These are phyloP conservation scores for Sarcophaga peregrina DNA, from an alignment of 1,140 invertebrate species.

Conservation along the genomic window DNA sequence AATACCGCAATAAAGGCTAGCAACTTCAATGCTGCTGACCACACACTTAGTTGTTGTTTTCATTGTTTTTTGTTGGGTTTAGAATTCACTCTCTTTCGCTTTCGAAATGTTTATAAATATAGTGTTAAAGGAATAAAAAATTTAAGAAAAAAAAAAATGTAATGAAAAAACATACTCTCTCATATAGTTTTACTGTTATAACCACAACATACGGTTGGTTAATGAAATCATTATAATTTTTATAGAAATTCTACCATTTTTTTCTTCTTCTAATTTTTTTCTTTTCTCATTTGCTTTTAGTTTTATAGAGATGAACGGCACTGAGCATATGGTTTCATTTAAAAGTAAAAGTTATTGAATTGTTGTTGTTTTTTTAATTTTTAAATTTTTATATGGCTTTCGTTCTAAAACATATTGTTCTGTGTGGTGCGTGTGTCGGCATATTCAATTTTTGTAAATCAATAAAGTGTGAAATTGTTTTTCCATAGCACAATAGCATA, in stretches of 20 bases:
- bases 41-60: conserved; percentile 11
- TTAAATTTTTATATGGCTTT: not conserved
- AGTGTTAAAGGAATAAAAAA: not conserved
- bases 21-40: not conserved
- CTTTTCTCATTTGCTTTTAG: too few species aligned
- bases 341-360: too few species aligned
- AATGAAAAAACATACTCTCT: not conserved
- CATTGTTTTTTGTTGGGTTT: not conserved
- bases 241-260: not conserved
- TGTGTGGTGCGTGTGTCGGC: not conserved
- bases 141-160: not conserved
- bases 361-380: not conserved
- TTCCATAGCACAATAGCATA: not conserved
- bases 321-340: too few species aligned
- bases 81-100: not conserved
- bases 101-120: not conserved
- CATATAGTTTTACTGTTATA: not conserved
- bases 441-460: not conserved
- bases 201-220: not conserved
- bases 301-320: too few species aligned
- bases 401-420: not conserved
- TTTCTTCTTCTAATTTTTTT: not conserved
- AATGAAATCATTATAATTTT: not conserved
- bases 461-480: not conserved
- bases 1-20: not conserved